These are phyloP conservation scores for Prolemur simus DNA, from an alignment of 2,113 vertebrate species.

Conservation along the genomic window DNA sequence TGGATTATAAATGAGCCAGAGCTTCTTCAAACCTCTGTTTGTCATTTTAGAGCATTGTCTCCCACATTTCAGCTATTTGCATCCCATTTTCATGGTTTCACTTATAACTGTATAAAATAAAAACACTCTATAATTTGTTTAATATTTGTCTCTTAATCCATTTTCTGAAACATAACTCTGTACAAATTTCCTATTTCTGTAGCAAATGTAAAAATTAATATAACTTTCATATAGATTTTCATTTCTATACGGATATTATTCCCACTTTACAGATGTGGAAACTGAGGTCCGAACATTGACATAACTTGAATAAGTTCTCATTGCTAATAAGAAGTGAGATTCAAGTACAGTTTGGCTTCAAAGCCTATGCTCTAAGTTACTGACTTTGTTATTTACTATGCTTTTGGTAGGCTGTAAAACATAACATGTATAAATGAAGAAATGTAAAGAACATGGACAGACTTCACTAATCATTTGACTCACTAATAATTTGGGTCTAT, in stretches of 20 bases:
- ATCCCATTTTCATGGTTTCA: neutral
- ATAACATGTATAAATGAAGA: neutral
- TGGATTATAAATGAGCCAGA: neutral
- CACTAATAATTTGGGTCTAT: neutral
- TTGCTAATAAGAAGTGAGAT: neutral
- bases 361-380: neutral
- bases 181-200: neutral
- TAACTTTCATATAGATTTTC: neutral
- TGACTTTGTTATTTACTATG: neutral
- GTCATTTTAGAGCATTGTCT: neutral
- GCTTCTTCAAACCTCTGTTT: neutral
- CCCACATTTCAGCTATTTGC: neutral
- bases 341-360: neutral
- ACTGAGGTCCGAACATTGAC: neutral
- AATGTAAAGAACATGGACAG: neutral
- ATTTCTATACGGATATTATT: neutral
- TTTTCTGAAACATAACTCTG: neutral
- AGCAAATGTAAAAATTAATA: neutral
- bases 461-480: neutral
- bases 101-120: neutral
- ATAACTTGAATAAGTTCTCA: neutral
- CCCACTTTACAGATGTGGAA: neutral
- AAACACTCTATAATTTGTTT: neutral
- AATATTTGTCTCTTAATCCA: neutral
- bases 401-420: neutral